Evolutionary conservation across 2,888 invertebrate genomes (phyloP).

Genomic region (Temnothorax rugatulus): DNA sequence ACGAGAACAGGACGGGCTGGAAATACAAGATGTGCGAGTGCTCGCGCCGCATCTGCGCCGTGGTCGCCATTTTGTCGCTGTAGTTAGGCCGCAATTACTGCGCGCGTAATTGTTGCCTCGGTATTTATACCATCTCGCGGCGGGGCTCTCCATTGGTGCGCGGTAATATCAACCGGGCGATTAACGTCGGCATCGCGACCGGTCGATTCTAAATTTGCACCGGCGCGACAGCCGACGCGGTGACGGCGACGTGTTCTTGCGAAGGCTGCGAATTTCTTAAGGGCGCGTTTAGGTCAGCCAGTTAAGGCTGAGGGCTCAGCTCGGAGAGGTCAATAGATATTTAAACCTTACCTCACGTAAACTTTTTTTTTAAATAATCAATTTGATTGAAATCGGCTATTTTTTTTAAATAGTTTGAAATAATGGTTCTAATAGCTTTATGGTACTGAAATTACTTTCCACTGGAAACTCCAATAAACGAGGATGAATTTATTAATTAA

Average conservation of each 20-base stretch:
- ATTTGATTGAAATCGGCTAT: neutral
- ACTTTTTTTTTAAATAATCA: neutral
- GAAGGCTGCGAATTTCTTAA: neutral
- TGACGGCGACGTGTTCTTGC: neutral
- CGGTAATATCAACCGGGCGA: conserved; percentile 19
- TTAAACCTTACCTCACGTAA: neutral
- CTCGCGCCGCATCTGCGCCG: neutral
- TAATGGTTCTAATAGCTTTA: neutral
- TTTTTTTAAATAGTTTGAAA: neutral
- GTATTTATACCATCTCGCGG: conserved; percentile 8
- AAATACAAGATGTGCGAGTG: neutral
- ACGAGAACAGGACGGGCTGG: neutral
- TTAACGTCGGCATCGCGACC: conserved; percentile 28
- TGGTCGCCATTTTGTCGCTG: conserved; percentile 29
- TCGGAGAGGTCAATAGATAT: neutral
- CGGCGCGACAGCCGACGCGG: neutral
- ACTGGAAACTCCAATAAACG: no score
- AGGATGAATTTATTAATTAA: neutral
- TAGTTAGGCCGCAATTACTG: conserved; percentile 27
- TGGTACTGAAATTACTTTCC: neutral
- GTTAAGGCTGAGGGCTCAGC: neutral
- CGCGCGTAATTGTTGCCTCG: conserved; percentile 35
- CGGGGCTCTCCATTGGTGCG: conserved; percentile 5
- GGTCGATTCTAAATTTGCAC: conserved; percentile 38
- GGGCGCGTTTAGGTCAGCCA: neutral